A percentile compares a stretch with the other conserved stretches of the same genome.
Conservation (phyloP, 2,797 vertebrate genomes). For the Mus minutoides region DNA sequence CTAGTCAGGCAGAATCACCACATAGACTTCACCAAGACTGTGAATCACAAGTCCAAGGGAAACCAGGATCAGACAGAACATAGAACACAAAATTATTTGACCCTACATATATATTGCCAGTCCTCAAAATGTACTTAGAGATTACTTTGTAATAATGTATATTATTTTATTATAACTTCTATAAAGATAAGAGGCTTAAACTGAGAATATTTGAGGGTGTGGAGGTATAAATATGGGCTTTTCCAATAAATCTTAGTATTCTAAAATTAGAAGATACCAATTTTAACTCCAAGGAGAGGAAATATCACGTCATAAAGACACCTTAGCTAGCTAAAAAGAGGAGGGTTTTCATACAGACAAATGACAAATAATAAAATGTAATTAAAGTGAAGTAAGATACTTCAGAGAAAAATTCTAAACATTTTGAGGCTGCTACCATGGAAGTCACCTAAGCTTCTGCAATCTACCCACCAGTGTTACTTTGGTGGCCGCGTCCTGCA, state of each 20-base stretch:
- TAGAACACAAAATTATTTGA: neutral
- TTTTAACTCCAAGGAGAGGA: neutral
- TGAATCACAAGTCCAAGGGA: conserved; percentile 9
- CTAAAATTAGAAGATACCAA: neutral
- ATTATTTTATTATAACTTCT: neutral
- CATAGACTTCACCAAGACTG: neutral
- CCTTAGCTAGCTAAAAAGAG: neutral
- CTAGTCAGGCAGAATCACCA: neutral
- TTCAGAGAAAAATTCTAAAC: neutral
- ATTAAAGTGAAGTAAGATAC: neutral
- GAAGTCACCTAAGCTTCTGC: neutral
- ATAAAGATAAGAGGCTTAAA: neutral
- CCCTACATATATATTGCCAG: neutral
- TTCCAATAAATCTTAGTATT: neutral
- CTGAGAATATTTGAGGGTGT: neutral
- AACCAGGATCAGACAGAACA: neutral
- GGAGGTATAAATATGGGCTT: neutral
- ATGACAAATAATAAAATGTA: neutral
- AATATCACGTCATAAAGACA: neutral
- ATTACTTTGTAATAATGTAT: too few relatives aligned
- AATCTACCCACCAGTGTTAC: neutral
- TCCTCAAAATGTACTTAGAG: neutral
- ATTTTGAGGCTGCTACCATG: neutral
- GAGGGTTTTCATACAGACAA: neutral
- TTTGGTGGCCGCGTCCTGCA: neutral